Evolutionary conservation across 2,888 invertebrate genomes (phyloP), one percentile per base, ranked within the genome.

Genomic region (Auanema freiburgensis): DNA sequence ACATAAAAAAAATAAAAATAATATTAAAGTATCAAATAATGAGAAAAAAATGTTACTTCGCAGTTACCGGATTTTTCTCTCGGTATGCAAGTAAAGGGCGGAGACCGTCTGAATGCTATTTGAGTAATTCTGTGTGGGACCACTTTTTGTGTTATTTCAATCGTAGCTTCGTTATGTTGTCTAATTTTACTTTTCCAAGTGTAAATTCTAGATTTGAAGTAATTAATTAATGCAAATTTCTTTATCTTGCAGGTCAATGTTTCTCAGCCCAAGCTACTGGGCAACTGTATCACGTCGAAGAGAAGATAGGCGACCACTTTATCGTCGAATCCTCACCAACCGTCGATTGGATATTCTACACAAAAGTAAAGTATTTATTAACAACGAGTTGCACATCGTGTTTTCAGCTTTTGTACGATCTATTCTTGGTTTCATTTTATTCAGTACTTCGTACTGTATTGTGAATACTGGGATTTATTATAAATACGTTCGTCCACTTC

Each of bases 291-390:
- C 46, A 33, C 57, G 71, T 52, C 67, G 69, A 61, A 66, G 77
- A 54, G 72, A 72, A 55, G 77, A 77, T 65, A 65, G 75, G 40
- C 75, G 81, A 41, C 81, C 81, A n/a, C 74, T 81, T 24, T 81
- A 81, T 60, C 63, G 81, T 53, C 69, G 79, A 58, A 76, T 81
- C 54, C 73, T 81, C 67, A 81, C 81, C 8, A 81, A 82, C 59
- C 68, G 77, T 23, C 73, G 81, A 1, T 65, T 81, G 46, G 81
- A 81, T 57, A 76, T 79, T 53, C 74, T 74, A 24, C 80, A 81
- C 59, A 79, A 78, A 69, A 66, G 81, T 81, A 49, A 60, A 67
- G 59, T 62, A 18, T 53, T 44, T 44, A 14, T 14, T n/a, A 42
- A 14, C 14, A 33, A 40, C 14, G 12, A 16, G 14, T 16, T n/a